Conservation (phyloP, 1,140 invertebrate species). For the Harlomillsia oculata region DNA sequence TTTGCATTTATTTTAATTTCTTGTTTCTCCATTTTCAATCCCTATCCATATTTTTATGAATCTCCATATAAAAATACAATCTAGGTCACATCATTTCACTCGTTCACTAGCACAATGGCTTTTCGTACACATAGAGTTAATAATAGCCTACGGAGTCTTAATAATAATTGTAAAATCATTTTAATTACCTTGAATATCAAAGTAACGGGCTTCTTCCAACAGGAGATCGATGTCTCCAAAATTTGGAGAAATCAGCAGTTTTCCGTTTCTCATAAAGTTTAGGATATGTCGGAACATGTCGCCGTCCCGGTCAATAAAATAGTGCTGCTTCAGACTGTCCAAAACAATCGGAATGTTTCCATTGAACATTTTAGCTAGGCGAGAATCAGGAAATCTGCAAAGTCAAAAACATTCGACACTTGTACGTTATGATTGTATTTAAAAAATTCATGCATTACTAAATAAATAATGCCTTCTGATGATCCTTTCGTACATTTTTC, state of each 20-base stretch:
- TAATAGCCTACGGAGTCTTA: too few species aligned
- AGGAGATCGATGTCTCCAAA: constrained; percentile 80
- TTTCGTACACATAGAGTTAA: too few species aligned
- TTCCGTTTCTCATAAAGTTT: constrained; percentile 86
- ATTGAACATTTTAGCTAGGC: constrained; percentile 85
- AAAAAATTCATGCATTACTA: too few species aligned
- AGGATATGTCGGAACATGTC: constrained; percentile 92
- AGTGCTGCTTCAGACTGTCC: constrained; percentile 93
- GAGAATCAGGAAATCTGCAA: constrained; percentile 78
- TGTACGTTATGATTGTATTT: too few species aligned
- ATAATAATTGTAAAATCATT: too few species aligned
- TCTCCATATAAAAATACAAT: background rate
- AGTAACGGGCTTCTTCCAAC: constrained; percentile 85
- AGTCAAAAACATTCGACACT: constrained; percentile 5
- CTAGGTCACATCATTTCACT: background rate
- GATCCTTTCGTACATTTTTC: too few species aligned
- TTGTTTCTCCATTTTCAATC: too few species aligned
- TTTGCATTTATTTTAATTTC: too few species aligned
- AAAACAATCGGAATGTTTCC: constrained; percentile 93
- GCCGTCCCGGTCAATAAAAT: constrained; percentile 79
- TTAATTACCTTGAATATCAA: constrained; percentile 81
- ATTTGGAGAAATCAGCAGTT: constrained; percentile 72
- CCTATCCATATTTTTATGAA: too few species aligned
- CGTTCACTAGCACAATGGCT: too few species aligned
- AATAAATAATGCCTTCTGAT: too few species aligned